These are phyloP conservation scores for Pagrus major DNA, from an alignment of 2,113 vertebrate species.

Conservation along the genomic window DNA sequence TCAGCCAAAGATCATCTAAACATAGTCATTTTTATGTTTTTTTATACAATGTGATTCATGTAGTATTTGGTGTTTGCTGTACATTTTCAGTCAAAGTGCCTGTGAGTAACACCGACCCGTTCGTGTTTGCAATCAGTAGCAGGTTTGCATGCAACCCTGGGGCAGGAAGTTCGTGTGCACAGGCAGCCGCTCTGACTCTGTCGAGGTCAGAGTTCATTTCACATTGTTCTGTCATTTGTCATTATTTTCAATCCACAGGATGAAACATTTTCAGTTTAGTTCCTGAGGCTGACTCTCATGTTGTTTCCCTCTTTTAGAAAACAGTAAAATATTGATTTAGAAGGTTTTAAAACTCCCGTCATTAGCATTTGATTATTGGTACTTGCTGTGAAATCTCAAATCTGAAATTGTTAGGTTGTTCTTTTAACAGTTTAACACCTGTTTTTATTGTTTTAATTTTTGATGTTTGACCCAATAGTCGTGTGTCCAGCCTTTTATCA, in stretches of 20 bases:
- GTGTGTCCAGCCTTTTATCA: too few species aligned
- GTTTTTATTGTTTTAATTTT: too few species aligned
- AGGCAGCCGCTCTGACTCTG: conserved; percentile 19
- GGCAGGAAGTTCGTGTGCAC: not conserved
- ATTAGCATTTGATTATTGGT: not conserved
- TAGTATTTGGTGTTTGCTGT: not conserved
- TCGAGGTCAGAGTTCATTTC: conserved; percentile 57
- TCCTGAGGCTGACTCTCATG: not conserved
- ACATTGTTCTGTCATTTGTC: conserved; percentile 52
- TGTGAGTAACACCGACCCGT: conserved; percentile 23
- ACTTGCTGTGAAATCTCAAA: too few species aligned
- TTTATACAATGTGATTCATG: not conserved
- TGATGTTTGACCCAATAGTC: too few species aligned
- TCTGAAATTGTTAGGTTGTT: too few species aligned
- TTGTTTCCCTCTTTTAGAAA: not conserved
- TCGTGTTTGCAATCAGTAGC: conserved; percentile 49
- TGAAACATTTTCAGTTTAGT: not conserved
- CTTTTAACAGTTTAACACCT: too few species aligned
- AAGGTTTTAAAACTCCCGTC: not conserved
- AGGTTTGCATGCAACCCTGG: conserved; percentile 58
- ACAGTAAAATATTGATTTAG: not conserved
- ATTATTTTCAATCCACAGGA: conserved; percentile 25
- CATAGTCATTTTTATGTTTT: not conserved
- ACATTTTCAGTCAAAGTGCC: not conserved
- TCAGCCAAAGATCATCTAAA: not conserved